These are phyloP conservation scores for Leistus spinibarbis DNA, from an alignment of 2,888 invertebrate genomes.

Conservation along the genomic window DNA sequence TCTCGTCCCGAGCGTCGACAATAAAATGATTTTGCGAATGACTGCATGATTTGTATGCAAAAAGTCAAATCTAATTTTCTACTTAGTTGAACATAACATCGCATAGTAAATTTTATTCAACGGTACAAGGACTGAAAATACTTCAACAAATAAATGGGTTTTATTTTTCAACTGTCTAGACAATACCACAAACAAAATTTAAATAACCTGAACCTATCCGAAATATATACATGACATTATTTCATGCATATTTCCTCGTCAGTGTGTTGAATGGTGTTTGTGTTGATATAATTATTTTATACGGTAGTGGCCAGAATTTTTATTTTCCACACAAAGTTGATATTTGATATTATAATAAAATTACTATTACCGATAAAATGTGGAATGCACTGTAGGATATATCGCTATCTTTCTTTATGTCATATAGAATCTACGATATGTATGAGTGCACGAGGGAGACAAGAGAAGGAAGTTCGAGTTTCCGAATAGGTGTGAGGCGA, in stretches of 20 bases:
- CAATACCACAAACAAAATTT: too few relatives aligned
- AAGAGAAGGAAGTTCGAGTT: neutral
- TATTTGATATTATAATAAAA: too few relatives aligned
- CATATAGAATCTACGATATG: too few relatives aligned
- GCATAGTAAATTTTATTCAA: conserved; percentile 8
- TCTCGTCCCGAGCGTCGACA: neutral
- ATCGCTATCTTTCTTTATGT: neutral
- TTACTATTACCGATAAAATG: too few relatives aligned
- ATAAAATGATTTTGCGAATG: neutral
- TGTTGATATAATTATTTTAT: too few relatives aligned
- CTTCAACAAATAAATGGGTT: neutral
- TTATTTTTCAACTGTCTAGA: neutral
- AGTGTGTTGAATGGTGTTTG: too few relatives aligned
- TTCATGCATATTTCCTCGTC: too few relatives aligned
- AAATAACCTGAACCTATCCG: too few relatives aligned
- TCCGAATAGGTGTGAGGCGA: neutral
- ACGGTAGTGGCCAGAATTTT: too few relatives aligned
- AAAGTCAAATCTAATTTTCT: conserved; percentile 15
- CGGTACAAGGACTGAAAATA: neutral
- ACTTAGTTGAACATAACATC: conserved; percentile 5
- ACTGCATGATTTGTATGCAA: neutral
- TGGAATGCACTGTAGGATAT: neutral
- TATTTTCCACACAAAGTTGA: too few relatives aligned
- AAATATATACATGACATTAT: too few relatives aligned
- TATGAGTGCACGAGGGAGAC: too few relatives aligned